phyloP scores from a whole-genome alignment of 2,888 invertebrate species.

The Oscheius myriophilus region DNA sequence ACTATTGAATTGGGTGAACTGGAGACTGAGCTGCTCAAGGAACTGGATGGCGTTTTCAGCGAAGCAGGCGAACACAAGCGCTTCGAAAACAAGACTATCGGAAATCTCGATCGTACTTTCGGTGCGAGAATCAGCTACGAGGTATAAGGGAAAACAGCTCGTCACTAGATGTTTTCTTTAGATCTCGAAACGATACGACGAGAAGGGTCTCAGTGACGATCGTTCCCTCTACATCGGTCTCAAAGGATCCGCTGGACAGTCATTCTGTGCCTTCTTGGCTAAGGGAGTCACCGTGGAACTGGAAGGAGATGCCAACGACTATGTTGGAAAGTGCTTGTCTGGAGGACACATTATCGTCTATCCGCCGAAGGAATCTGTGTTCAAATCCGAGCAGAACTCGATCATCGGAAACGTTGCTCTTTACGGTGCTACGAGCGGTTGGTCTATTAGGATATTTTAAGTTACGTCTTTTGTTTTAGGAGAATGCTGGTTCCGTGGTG shows the following conservation, averaged over 20 bases:
- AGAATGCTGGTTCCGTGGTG: slow-evolving; percentile 81
- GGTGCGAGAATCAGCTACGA: slow-evolving; percentile 91
- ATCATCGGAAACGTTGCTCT: slow-evolving; percentile 97
- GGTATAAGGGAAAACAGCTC: slow-evolving; percentile 69
- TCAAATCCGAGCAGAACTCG: slow-evolving; percentile 91
- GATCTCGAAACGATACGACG: slow-evolving; percentile 66
- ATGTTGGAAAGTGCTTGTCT: slow-evolving; percentile 94
- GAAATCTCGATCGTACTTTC: slow-evolving; percentile 91
- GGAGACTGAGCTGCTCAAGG: slow-evolving; percentile 54
- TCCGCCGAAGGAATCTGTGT: slow-evolving; percentile 83
- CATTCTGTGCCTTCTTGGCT: slow-evolving; percentile 95
- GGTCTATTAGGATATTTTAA: slow-evolving; percentile 72
- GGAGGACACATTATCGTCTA: slow-evolving; percentile 92
- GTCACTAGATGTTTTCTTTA: slow-evolving; percentile 25
- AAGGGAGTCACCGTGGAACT: slow-evolving; percentile 88
- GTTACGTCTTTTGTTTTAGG: slow-evolving; percentile 33
- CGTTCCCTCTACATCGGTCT: slow-evolving; percentile 82
- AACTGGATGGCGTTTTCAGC: slow-evolving; percentile 59
- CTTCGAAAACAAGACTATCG: slow-evolving; percentile 81
- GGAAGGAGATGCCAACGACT: slow-evolving; percentile 97
- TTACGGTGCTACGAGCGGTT: slow-evolving; percentile 93
- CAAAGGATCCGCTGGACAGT: slow-evolving; percentile 95
- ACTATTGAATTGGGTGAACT: slow-evolving; percentile 58
- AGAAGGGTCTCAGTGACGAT: slow-evolving; percentile 60
- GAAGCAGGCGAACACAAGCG: slow-evolving; percentile 70